phyloP scores from a whole-genome alignment of 2,888 invertebrate species.

The Oligia strigilis region DNA sequence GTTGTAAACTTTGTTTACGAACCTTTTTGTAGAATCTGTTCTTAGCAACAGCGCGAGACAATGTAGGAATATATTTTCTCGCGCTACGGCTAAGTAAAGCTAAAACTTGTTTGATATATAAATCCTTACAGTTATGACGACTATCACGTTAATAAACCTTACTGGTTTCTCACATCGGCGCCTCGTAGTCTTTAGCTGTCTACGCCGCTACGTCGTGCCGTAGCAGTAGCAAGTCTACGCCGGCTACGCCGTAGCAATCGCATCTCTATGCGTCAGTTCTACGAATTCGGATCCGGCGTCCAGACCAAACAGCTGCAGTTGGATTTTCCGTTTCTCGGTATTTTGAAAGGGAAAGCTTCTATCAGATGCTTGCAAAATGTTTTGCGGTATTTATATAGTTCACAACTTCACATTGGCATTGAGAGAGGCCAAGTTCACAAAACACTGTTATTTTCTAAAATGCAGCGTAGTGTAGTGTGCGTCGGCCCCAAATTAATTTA shows the following conservation, averaged over 20 bases:
- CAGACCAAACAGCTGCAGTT: background rate
- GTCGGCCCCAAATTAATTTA: background rate
- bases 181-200: background rate
- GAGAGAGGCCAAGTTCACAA: constrained; percentile 12
- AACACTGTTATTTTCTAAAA: background rate
- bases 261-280: background rate
- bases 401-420: background rate
- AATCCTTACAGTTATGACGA: background rate
- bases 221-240: constrained; percentile 8
- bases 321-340: constrained; percentile 15
- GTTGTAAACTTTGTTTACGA: background rate
- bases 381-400: background rate
- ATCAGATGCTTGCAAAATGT: background rate
- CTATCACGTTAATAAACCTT: background rate
- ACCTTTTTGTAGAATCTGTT: background rate
- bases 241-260: constrained; percentile 20
- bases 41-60: background rate
- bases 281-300: background rate
- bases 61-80: background rate
- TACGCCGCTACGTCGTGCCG: constrained; percentile 33
- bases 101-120: background rate
- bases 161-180: background rate
- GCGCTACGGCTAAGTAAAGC: background rate
- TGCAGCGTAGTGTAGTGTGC: background rate
- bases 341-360: constrained; percentile 10